These are phyloP conservation scores for Saturnia pavonia DNA, from an alignment of 2,888 invertebrate species.

Conservation along the genomic window DNA sequence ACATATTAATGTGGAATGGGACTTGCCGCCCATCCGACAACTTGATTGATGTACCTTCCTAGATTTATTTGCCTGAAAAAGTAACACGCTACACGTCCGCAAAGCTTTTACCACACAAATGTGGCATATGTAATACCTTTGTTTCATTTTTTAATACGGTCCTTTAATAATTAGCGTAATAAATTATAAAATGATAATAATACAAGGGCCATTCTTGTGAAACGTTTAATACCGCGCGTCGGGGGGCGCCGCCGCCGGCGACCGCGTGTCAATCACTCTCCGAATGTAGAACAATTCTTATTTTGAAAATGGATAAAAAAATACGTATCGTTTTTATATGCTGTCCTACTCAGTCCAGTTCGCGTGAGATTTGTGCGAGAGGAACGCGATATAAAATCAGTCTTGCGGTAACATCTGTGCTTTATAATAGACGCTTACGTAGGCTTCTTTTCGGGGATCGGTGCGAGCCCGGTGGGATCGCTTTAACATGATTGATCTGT, in stretches of 20 bases:
- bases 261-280: constrained; percentile 80
- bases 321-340: constrained; percentile 74
- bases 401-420: constrained; percentile 79
- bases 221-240: constrained; percentile 71
- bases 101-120: constrained; percentile 67
- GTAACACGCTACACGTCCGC: constrained; percentile 72
- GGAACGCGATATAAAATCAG: constrained; percentile 63
- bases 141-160: constrained; percentile 78
- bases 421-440: constrained; percentile 80
- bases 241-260: constrained; percentile 73
- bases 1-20: constrained; percentile 74
- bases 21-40: constrained; percentile 77
- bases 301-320: constrained; percentile 75
- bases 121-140: constrained; percentile 71
- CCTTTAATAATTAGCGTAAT: constrained; percentile 80
- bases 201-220: constrained; percentile 76
- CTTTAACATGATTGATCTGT: constrained; percentile 82
- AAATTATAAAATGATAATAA: constrained; percentile 81
- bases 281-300: constrained; percentile 80
- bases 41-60: constrained; percentile 78
- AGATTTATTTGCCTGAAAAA: constrained; percentile 75
- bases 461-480: constrained; percentile 78
- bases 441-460: constrained; percentile 80
- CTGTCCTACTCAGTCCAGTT: constrained; percentile 54
- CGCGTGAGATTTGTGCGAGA: constrained; percentile 45